These are phyloP conservation scores for Muscidifurax raptorellus DNA, from an alignment of 1,140 invertebrate genomes.

Conservation along the genomic window DNA sequence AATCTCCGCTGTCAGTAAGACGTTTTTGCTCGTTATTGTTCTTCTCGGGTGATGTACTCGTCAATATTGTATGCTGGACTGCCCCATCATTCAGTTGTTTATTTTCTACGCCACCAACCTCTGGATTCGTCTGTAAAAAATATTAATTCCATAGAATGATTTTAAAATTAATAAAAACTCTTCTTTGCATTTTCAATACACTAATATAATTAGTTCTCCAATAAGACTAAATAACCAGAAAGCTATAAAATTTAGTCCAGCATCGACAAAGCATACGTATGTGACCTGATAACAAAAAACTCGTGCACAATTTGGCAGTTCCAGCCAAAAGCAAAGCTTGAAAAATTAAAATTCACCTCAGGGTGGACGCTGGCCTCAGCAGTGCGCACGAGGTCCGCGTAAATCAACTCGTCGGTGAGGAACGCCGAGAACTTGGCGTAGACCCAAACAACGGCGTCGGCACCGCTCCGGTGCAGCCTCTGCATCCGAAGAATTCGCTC, in stretches of 20 bases:
- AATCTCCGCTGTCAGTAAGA: conserved; percentile 45
- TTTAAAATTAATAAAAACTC: too few species aligned
- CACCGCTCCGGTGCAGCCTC: conserved; percentile 61
- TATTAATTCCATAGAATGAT: too few species aligned
- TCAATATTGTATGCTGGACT: not conserved
- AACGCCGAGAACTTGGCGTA: conserved; percentile 60
- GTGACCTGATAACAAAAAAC: too few species aligned
- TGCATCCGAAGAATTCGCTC: conserved; percentile 69
- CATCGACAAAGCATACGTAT: not conserved
- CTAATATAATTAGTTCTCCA: too few species aligned
- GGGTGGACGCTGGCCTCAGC: too few species aligned
- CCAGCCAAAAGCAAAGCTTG: not conserved
- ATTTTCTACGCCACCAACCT: not conserved
- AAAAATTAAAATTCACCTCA: not conserved
- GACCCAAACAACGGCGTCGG: conserved; percentile 64
- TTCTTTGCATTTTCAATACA: too few species aligned
- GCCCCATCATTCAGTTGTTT: not conserved
- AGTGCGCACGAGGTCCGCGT: conserved; percentile 44
- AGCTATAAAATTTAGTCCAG: too few species aligned
- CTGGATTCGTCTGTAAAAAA: not conserved
- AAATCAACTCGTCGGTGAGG: conserved; percentile 65
- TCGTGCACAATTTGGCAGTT: not conserved
- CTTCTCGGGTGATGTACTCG: not conserved
- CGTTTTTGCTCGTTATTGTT: not conserved
- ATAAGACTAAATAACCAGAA: too few species aligned